Conservation (phyloP, 1,140 invertebrate genomes). For the Heliconius melpomene region DNA sequence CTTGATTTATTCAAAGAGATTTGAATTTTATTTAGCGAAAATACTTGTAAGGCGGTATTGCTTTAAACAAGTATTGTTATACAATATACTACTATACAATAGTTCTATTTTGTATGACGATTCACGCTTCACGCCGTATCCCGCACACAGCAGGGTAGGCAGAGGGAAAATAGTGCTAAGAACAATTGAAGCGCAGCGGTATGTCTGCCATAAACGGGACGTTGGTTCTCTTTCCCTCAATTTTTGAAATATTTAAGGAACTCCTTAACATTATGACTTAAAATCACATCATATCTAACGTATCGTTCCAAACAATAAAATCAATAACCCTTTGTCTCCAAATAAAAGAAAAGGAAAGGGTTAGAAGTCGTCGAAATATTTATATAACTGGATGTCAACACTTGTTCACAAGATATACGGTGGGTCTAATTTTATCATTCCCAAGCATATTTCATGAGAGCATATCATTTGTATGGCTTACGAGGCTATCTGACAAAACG, state of each 20-base stretch:
- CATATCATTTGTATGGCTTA: constrained; percentile 30
- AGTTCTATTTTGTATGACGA: no score
- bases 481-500: constrained; percentile 4
- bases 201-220: no score
- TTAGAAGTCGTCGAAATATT: constrained; percentile 8
- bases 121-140: no score
- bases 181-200: no score
- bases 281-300: no score
- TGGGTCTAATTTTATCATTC: constrained; percentile 37
- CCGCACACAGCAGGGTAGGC: no score
- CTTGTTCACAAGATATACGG: constrained; percentile 27
- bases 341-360: constrained; percentile 10
- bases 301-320: neutral
- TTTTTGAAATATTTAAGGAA: no score
- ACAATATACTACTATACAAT: neutral
- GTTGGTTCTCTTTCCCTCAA: no score
- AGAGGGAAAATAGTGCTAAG: no score
- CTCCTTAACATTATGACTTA: no score
- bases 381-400: constrained; percentile 30
- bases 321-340: constrained; percentile 21
- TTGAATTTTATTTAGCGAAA: constrained; percentile 3
- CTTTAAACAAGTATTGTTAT: neutral
- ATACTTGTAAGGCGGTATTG: neutral
- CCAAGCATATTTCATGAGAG: constrained; percentile 32
- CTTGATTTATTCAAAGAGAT: neutral